These are phyloP conservation scores for Ciconia maguari DNA, from an alignment of 2,113 vertebrate species.

Conservation along the genomic window DNA sequence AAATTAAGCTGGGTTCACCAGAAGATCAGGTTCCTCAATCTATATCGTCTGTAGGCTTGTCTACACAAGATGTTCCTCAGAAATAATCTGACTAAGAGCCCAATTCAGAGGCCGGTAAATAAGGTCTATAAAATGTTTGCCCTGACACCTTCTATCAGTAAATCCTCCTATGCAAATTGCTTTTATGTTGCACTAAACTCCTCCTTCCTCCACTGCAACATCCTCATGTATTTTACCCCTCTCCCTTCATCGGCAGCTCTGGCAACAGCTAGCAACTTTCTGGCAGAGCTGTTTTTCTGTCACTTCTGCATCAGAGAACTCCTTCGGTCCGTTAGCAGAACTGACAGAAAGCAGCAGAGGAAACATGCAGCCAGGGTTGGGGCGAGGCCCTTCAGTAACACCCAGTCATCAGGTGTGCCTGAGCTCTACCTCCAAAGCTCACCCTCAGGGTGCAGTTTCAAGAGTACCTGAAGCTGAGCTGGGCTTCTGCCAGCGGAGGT, in stretches of 20 bases:
- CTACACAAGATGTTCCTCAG: background rate
- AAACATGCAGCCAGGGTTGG: fast-evolving
- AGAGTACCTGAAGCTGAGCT: background rate
- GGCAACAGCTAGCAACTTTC: background rate
- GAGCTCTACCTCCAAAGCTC: background rate
- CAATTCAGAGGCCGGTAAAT: background rate
- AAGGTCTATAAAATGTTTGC: fast-evolving
- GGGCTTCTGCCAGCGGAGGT: background rate
- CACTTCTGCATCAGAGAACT: fast-evolving
- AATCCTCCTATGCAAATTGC: background rate
- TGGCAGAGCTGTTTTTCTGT: background rate
- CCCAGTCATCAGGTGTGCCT: background rate
- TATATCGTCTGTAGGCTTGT: background rate
- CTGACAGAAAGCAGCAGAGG: background rate
- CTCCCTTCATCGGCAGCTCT: fast-evolving
- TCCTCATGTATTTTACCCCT: fast-evolving
- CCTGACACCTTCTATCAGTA: background rate
- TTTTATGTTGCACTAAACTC: fast-evolving
- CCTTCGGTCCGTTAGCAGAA: background rate
- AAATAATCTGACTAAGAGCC: background rate
- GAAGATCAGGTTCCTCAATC: background rate
- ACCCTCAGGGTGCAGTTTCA: background rate
- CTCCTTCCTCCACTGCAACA: background rate
- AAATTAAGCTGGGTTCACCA: background rate
- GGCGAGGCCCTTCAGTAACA: background rate